These are phyloP conservation scores for Chrysogorgia sp. DNA, from an alignment of 92 coral and sea anemone genomes.

Conservation along the genomic window DNA sequence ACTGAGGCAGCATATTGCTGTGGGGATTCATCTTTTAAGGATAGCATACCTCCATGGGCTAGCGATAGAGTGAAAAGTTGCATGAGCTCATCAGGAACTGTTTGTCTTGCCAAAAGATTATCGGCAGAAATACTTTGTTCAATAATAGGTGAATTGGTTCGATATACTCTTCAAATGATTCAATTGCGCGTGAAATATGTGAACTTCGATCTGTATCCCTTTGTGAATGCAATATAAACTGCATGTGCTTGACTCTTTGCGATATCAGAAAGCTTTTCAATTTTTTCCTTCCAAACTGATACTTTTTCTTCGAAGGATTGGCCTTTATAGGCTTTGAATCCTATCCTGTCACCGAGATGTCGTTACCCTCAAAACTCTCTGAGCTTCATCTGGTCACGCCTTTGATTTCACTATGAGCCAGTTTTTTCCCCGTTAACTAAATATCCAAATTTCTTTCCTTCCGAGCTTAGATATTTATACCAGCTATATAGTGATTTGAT, in stretches of 20 bases:
- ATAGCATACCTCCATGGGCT: constrained; percentile 40
- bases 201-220: constrained; percentile 42
- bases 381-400: constrained; percentile 32
- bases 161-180: constrained; percentile 48
- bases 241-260: constrained; percentile 46
- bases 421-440: constrained; percentile 58
- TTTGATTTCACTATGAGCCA: constrained; percentile 48
- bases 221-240: constrained; percentile 38
- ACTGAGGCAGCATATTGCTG: constrained; percentile 56
- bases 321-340: constrained; percentile 58
- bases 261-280: constrained; percentile 34
- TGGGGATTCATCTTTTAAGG: constrained; percentile 49
- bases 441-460: constrained; percentile 59
- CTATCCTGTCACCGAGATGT: constrained; percentile 58
- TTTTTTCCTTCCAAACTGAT: constrained; percentile 47
- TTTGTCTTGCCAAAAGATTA: constrained; percentile 43
- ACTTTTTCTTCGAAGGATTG: constrained; percentile 36
- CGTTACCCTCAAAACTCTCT: constrained; percentile 46
- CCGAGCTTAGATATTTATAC: constrained; percentile 40
- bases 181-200: constrained; percentile 48
- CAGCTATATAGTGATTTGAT: constrained; percentile 41
- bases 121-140: constrained; percentile 26
- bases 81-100: constrained; percentile 35
- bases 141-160: constrained; percentile 37
- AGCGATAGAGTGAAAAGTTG: constrained; percentile 41